Evolutionary conservation across 1,140 invertebrate species (phyloP).

Genomic region (Drosophila kurseongensis): DNA sequence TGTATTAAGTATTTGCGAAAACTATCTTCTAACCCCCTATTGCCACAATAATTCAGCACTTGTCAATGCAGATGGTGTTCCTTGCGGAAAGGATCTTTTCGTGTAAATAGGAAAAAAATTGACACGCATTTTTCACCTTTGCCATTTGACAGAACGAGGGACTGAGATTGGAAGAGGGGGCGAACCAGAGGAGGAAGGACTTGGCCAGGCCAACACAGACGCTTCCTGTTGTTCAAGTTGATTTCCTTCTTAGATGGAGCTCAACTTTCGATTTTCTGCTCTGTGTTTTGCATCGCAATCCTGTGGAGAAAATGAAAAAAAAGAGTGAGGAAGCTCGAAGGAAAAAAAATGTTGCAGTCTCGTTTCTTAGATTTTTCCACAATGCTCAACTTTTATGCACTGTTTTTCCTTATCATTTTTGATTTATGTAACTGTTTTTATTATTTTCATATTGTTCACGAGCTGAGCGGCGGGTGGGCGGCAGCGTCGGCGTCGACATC

Average conservation of each 20-base stretch:
- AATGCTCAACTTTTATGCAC: conserved; percentile 68
- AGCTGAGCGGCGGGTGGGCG: conserved; percentile 24
- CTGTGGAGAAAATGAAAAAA: background rate
- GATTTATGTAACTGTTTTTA: conserved; percentile 83
- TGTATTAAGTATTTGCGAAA: conserved; percentile 4
- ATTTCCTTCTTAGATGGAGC: conserved; percentile 68
- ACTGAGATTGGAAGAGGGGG: conserved; percentile 9
- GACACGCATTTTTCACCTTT: conserved; percentile 64
- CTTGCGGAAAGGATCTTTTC: background rate
- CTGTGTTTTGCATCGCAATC: conserved; percentile 44
- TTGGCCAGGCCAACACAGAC: conserved; percentile 16
- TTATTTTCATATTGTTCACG: conserved; percentile 80
- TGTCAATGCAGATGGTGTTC: conserved; percentile 34
- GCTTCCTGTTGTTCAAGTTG: conserved; percentile 75
- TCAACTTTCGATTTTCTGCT: conserved; percentile 72
- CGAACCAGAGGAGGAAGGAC: background rate
- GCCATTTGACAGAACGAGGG: conserved; percentile 8
- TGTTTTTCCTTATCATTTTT: conserved; percentile 79
- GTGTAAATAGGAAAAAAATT: conserved; percentile 57
- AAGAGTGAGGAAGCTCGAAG: background rate
- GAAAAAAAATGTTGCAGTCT: conserved; percentile 34
- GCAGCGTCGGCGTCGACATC: background rate
- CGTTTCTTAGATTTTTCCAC: conserved; percentile 48
- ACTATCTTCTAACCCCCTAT: conserved; percentile 3
- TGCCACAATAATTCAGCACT: conserved; percentile 25